Base-by-base conservation (phyloP, 2,888 invertebrate species). In the Ethmia dodecea region DNA sequence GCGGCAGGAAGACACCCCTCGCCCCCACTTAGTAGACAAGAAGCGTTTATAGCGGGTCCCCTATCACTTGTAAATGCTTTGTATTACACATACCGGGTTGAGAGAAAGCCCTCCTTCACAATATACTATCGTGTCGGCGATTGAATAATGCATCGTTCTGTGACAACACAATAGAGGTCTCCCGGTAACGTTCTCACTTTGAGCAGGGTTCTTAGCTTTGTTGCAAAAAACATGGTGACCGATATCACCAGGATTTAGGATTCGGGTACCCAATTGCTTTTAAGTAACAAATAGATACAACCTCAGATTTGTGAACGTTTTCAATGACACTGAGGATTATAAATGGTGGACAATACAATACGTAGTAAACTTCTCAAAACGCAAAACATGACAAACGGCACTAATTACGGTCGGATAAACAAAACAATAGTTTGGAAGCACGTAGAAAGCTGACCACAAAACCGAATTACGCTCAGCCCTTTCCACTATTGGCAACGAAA, bases 381-480 rank as follows among this genome's bases (percentile, higher is more conserved):
- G 46, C 50, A 48, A 42, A 54, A 54, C 54, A 60, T 63, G 63
- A 62, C 60, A 59, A 57, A 61, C 55, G 52, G 47, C 49, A 52
- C 63, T 70, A 72, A 66, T 70, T 65, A 66, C 59, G 60, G 55
- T 57, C 30, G 43, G 41, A 54, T 55, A 63, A 70, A 68, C 69
- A 70, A 70, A 63, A 59, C 66, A 63, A 65, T 66, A 64, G 63
- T 65, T 60, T 47, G 45, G 32, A 45, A 51, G 59, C 59, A 60
- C 57, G 52, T 47, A 41, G 55, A 55, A 62, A 60, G 52, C 43
- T 51, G 45, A 60, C 74, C 72, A 52, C 73, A 70, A 71, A 72
- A 70, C 70, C 72, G 57, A 73, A 68, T 71, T 67, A 63, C 64
- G 52, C 45, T 49, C 40, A 40, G 52, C 49, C 67, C 66, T 64